Percentiles rank a stretch among this genome's conserved stretches.
These are phyloP conservation scores for Microcaecilia unicolor DNA, from an alignment of 2,797 vertebrate genomes.

Conservation along the genomic window DNA sequence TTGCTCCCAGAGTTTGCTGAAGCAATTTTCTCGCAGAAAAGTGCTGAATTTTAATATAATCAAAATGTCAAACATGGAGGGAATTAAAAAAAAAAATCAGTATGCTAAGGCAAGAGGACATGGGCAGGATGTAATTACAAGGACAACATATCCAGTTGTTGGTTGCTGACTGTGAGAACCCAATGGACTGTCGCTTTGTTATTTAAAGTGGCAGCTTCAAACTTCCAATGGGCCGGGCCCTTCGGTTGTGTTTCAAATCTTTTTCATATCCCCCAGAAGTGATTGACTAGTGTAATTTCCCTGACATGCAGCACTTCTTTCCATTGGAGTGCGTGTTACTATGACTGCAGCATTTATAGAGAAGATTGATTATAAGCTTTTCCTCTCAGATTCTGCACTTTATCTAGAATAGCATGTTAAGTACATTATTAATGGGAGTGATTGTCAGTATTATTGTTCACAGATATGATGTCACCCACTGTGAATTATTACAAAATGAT, in stretches of 20 bases:
- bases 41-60: slow-evolving; percentile 32
- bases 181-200: slow-evolving; percentile 26
- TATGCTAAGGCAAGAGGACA: slow-evolving; percentile 12
- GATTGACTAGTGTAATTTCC: slow-evolving; percentile 9
- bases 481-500: too few relatives aligned
- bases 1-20: slow-evolving; percentile 21
- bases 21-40: slow-evolving; percentile 16
- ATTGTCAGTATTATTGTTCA: too few relatives aligned
- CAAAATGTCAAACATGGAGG: slow-evolving; percentile 39
- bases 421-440: too few relatives aligned
- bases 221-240: slow-evolving; percentile 16
- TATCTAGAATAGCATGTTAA: too few relatives aligned
- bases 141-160: neutral
- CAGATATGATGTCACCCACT: too few relatives aligned
- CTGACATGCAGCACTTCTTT: neutral
- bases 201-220: slow-evolving; percentile 20
- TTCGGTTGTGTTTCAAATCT: slow-evolving; percentile 18
- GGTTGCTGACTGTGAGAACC: slow-evolving; percentile 5
- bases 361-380: neutral
- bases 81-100: slow-evolving; percentile 11
- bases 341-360: neutral
- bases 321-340: neutral
- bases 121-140: slow-evolving; percentile 1
- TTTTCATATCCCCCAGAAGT: neutral
- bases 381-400: too few relatives aligned